Evolutionary conservation across 2,113 vertebrate genomes (phyloP).

Genomic region (Lipophrys pholis): DNA sequence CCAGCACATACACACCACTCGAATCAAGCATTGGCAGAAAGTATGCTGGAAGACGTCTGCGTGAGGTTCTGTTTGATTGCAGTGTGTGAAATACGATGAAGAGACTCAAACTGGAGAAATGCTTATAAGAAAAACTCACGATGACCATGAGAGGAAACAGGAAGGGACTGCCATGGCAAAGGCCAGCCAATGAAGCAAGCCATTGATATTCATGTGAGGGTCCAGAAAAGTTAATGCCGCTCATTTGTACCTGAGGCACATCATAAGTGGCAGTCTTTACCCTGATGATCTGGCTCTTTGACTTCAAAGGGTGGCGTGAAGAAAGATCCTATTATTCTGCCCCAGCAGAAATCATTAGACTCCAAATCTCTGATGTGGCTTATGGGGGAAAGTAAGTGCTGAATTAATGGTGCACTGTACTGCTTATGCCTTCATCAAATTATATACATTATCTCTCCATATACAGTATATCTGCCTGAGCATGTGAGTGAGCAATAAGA

Average conservation of each 20-base stretch:
- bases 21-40: too few relatives aligned
- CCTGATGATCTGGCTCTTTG: conserved; percentile 67
- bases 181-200: conserved; percentile 10
- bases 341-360: conserved; percentile 63
- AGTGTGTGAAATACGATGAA: too few relatives aligned
- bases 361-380: conserved; percentile 60
- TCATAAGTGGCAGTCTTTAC: conserved; percentile 77
- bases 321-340: conserved; percentile 76
- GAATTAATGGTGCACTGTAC: conserved; percentile 54
- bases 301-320: conserved; percentile 75
- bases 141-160: not conserved
- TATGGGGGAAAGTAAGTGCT: conserved; percentile 52
- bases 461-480: not conserved
- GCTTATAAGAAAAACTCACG: not conserved
- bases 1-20: too few relatives aligned
- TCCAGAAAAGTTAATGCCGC: conserved; percentile 64
- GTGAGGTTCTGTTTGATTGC: too few relatives aligned
- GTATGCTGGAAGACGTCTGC: too few relatives aligned
- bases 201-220: conserved; percentile 65
- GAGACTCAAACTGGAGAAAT: too few relatives aligned
- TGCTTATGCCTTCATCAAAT: conserved; percentile 2
- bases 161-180: not conserved
- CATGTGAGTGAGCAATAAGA: not conserved
- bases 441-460: not conserved
- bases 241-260: conserved; percentile 73